A percentile compares a stretch with the other conserved stretches of the same genome.
These are phyloP conservation scores for Poeciliopsis gracilis DNA, from an alignment of 2,797 vertebrate genomes.

Conservation along the genomic window DNA sequence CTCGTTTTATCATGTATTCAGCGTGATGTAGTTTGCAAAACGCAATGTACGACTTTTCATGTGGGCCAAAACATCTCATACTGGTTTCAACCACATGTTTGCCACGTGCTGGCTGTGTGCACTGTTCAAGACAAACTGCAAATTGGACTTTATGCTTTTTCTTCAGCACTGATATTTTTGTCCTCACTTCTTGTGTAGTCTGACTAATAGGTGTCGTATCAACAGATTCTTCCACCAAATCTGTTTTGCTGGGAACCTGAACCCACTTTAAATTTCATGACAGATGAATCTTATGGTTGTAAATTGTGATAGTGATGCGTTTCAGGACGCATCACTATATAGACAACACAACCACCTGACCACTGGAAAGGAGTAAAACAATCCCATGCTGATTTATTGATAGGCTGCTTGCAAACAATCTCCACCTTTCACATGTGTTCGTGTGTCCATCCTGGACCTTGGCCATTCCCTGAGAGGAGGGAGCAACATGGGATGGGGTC, in stretches of 20 bases:
- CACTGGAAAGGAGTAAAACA: background rate
- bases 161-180: background rate
- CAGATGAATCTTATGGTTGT: background rate
- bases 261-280: background rate
- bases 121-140: background rate
- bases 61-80: background rate
- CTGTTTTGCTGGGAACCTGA: background rate
- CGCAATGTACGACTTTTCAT: background rate
- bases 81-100: background rate
- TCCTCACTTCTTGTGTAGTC: background rate
- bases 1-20: background rate
- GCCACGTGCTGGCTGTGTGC: background rate
- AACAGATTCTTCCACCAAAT: background rate
- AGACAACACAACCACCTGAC: background rate
- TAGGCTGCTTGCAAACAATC: background rate
- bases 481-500: conserved; percentile 75
- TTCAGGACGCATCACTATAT: background rate
- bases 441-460: conserved; percentile 87
- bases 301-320: background rate
- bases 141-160: background rate
- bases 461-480: conserved; percentile 87
- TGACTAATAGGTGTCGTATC: background rate
- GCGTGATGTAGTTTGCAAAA: background rate
- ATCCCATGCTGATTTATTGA: background rate
- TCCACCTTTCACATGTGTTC: conserved; percentile 83